phyloP scores from a whole-genome alignment of 2,113 vertebrate genomes.

The Xiphophorus maculatus region DNA sequence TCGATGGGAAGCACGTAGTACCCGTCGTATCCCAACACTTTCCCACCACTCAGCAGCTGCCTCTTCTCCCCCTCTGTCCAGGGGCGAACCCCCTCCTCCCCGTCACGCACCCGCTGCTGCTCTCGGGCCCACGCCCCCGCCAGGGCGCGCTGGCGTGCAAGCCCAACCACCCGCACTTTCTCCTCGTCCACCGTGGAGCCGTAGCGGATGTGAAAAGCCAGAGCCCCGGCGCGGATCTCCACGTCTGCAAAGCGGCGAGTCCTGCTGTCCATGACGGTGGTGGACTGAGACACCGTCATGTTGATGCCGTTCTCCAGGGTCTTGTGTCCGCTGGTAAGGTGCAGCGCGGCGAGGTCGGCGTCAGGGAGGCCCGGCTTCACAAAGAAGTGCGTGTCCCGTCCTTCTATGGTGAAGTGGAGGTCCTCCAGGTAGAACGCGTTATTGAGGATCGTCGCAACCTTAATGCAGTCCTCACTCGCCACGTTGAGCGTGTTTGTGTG shows the following conservation, averaged over 20 bases:
- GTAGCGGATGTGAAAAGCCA: slow-evolving; percentile 94
- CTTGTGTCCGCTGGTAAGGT: slow-evolving; percentile 92
- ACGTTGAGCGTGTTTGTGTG: slow-evolving; percentile 94
- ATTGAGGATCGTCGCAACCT: slow-evolving; percentile 95
- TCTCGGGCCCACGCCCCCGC: slow-evolving; percentile 92
- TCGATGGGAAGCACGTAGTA: slow-evolving; percentile 99
- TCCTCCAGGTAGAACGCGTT: slow-evolving; percentile 96
- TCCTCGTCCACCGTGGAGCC: slow-evolving; percentile 96
- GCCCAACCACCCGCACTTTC: slow-evolving; percentile 92
- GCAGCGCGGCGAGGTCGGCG: slow-evolving; percentile 90
- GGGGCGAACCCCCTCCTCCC: slow-evolving; percentile 91
- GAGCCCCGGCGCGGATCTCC: slow-evolving; percentile 88
- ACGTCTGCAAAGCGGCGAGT: slow-evolving; percentile 98
- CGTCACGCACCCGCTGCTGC: slow-evolving; percentile 92
- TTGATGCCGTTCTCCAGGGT: slow-evolving; percentile 96
- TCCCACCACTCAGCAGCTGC: slow-evolving; percentile 94
- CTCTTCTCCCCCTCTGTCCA: slow-evolving; percentile 99
- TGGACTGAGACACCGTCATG: slow-evolving; percentile 96
- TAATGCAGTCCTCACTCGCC: slow-evolving; percentile 97
- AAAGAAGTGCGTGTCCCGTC: slow-evolving; percentile 96
- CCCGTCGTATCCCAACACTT: slow-evolving; percentile 95
- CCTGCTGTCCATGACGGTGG: slow-evolving; percentile 93
- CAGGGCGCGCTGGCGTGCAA: slow-evolving; percentile 93
- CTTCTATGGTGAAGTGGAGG: slow-evolving; percentile 94
- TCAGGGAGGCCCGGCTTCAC: slow-evolving; percentile 94